Percentiles rank a stretch among this genome's conserved stretches.
Conservation (phyloP, 2,797 vertebrate species). For the Syndactyla subalaris region DNA sequence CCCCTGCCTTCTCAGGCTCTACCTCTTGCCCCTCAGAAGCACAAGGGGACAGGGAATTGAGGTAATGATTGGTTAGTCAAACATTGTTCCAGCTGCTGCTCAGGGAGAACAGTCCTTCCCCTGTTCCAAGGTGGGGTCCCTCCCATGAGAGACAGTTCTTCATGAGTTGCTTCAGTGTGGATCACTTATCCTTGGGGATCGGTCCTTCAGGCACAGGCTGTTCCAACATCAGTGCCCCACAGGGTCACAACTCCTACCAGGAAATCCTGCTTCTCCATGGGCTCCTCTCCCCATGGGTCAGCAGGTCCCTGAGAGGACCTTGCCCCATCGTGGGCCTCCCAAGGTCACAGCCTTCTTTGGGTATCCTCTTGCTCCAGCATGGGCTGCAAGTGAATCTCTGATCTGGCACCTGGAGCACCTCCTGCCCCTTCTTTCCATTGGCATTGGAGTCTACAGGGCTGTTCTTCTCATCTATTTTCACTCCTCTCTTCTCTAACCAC, state of each 20-base stretch:
- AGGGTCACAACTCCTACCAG: no score
- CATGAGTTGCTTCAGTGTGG: no score
- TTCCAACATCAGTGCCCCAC: accelerated
- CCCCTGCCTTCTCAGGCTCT: neutral
- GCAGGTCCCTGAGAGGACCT: no score
- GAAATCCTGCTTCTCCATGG: neutral
- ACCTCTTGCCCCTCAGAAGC: accelerated
- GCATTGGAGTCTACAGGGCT: accelerated
- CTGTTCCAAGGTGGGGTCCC: accelerated
- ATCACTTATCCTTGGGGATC: neutral
- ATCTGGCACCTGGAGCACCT: neutral
- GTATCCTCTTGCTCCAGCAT: neutral
- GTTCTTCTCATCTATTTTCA: accelerated
- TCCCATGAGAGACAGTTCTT: neutral
- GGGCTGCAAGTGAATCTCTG: neutral
- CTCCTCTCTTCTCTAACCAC: neutral
- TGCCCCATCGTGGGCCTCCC: accelerated
- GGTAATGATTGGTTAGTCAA: neutral
- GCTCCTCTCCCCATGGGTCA: neutral
- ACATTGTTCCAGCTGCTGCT: accelerated
- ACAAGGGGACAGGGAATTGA: neutral
- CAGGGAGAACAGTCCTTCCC: neutral
- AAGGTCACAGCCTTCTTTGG: neutral
- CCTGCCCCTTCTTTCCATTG: neutral
- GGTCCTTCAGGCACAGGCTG: no score